Evolutionary conservation across 2,888 invertebrate genomes (phyloP).

Genomic region (Petrolisthes cinctipes): DNA sequence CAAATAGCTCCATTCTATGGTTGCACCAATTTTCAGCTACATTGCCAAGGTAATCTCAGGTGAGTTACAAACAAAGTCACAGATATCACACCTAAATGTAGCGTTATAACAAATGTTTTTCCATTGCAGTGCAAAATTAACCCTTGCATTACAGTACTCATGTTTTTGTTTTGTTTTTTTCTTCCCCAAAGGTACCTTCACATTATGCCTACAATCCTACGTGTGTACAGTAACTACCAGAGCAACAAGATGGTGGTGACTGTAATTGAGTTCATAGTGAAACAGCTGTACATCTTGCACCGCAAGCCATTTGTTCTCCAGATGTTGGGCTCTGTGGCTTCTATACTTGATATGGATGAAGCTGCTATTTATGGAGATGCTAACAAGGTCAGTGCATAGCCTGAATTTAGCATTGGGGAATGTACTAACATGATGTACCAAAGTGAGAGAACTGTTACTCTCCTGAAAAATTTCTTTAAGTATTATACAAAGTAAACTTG

Average conservation of each 20-base stretch:
- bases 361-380: conserved; percentile 81
- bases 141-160: neutral
- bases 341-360: conserved; percentile 69
- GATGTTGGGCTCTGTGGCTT: conserved; percentile 98
- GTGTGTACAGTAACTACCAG: conserved; percentile 97
- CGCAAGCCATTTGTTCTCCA: conserved; percentile 97
- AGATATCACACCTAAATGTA: too few relatives aligned
- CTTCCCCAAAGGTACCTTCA: conserved; percentile 81
- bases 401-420: neutral
- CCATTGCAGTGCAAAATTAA: too few relatives aligned
- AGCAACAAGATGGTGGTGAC: conserved; percentile 94
- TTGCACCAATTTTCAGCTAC: too few relatives aligned
- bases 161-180: neutral
- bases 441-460: neutral
- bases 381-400: conserved; percentile 78
- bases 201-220: conserved; percentile 96
- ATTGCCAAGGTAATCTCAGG: too few relatives aligned
- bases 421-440: neutral
- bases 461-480: neutral
- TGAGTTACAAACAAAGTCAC: too few relatives aligned
- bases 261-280: conserved; percentile 97
- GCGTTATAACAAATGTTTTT: neutral
- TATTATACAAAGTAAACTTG: too few relatives aligned
- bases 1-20: too few relatives aligned
- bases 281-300: conserved; percentile 98